phyloP scores from a whole-genome alignment of 2,113 vertebrate species.

The Gracilinanus agilis region DNA sequence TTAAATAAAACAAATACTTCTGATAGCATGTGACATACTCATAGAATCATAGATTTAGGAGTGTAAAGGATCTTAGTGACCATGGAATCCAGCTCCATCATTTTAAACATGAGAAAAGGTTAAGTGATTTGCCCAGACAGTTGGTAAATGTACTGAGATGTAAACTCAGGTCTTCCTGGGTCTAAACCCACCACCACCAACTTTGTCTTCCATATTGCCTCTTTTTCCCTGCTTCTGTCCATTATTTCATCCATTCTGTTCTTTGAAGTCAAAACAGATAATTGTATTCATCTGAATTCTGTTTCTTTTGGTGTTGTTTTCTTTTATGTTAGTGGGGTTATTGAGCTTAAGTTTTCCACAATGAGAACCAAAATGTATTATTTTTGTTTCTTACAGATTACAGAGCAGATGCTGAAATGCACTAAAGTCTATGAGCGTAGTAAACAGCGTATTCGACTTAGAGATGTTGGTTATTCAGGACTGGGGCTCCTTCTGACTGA shows the following conservation, averaged over 20 bases:
- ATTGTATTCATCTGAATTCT: neutral
- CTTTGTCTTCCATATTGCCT: neutral
- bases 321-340: neutral
- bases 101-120: neutral
- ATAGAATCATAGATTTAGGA: neutral
- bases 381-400: constrained; percentile 85
- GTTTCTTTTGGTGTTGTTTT: constrained; percentile 14
- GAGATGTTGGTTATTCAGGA: constrained; percentile 95
- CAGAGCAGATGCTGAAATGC: constrained; percentile 96
- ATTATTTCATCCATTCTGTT: neutral
- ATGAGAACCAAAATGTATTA: constrained; percentile 38
- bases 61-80: neutral
- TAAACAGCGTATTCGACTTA: constrained; percentile 94
- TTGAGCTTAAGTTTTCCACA: constrained; percentile 42
- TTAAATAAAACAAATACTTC: neutral
- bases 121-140: neutral
- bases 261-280: neutral
- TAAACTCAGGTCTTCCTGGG: too few relatives aligned
- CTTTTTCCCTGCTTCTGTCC: neutral
- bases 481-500: constrained; percentile 95
- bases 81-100: neutral
- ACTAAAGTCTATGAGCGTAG: constrained; percentile 97
- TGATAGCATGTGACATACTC: neutral
- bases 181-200: neutral
- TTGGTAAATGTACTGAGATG: neutral